Evolutionary conservation across 2,113 vertebrate species (phyloP).

Genomic region (Xyliphius kryptos): DNA sequence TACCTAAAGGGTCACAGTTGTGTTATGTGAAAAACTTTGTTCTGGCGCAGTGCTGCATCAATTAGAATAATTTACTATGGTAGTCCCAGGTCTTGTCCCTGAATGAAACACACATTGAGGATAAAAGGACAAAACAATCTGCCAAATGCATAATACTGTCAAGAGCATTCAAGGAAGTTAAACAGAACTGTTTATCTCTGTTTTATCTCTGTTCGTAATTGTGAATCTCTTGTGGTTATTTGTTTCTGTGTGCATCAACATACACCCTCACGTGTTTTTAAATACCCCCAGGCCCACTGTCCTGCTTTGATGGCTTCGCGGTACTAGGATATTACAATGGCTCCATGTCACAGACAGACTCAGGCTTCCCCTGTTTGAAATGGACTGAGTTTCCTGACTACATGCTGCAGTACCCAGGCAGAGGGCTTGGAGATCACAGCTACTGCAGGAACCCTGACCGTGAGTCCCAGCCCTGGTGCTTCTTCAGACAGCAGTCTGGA

Average conservation of each 20-base stretch:
- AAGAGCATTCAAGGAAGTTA: too few relatives aligned
- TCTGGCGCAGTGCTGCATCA: too few relatives aligned
- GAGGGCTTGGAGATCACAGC: conserved; percentile 72
- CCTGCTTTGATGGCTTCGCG: conserved; percentile 56
- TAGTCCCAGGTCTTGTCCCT: too few relatives aligned
- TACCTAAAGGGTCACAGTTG: background rate
- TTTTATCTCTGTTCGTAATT: too few relatives aligned
- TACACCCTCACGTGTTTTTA: conserved; percentile 2
- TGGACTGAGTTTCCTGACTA: conserved; percentile 81
- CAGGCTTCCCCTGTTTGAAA: conserved; percentile 65
- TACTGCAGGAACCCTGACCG: conserved; percentile 75
- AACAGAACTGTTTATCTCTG: too few relatives aligned
- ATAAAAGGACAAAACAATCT: too few relatives aligned
- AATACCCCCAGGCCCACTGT: conserved; percentile 47
- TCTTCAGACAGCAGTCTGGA: conserved; percentile 69
- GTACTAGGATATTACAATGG: conserved; percentile 71
- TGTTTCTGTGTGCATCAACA: conserved; percentile 8
- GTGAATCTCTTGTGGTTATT: background rate
- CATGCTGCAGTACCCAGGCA: conserved; percentile 69
- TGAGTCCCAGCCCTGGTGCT: conserved; percentile 73
- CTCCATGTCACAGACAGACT: conserved; percentile 62
- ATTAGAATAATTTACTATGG: too few relatives aligned
- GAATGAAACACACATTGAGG: too few relatives aligned
- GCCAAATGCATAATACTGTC: too few relatives aligned
- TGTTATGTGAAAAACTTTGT: too few relatives aligned